Conservation (phyloP, 2,113 vertebrate species). For the Clupea harengus region DNA sequence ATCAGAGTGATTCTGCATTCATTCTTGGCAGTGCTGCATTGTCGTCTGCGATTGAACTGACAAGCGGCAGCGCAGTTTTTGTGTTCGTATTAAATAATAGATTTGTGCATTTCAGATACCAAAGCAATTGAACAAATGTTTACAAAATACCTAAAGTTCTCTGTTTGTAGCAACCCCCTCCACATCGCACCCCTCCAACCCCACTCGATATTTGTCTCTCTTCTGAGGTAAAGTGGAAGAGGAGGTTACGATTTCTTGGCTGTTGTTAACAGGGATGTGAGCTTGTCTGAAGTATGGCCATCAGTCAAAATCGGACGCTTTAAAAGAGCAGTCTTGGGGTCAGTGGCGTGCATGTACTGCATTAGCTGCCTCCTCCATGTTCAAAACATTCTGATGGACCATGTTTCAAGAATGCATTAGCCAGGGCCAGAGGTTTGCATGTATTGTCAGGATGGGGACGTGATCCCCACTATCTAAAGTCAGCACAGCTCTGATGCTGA, state of each 20-base stretch:
- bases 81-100: slow-evolving; percentile 39
- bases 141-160: slow-evolving; percentile 28
- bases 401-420: slow-evolving; percentile 68
- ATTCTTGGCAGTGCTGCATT: slow-evolving; percentile 22
- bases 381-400: slow-evolving; percentile 50
- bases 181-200: neutral
- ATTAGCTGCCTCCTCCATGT: slow-evolving; percentile 56
- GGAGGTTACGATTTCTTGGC: slow-evolving; percentile 1
- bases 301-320: slow-evolving; percentile 45
- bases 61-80: slow-evolving; percentile 1
- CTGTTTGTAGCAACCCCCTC: neutral
- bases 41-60: slow-evolving; percentile 3
- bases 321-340: slow-evolving; percentile 48
- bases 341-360: slow-evolving; percentile 52
- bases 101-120: slow-evolving; percentile 23
- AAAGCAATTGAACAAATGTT: slow-evolving; percentile 36
- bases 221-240: neutral
- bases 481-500: slow-evolving; percentile 50
- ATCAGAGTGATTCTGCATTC: slow-evolving; percentile 29
- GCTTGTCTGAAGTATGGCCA: slow-evolving; percentile 49
- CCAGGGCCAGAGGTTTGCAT: slow-evolving; percentile 58
- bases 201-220: neutral
- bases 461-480: slow-evolving; percentile 64
- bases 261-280: neutral
- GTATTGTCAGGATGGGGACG: slow-evolving; percentile 58